phyloP scores from a whole-genome alignment of 2,797 vertebrate genomes.

The Molossus molossus region DNA sequence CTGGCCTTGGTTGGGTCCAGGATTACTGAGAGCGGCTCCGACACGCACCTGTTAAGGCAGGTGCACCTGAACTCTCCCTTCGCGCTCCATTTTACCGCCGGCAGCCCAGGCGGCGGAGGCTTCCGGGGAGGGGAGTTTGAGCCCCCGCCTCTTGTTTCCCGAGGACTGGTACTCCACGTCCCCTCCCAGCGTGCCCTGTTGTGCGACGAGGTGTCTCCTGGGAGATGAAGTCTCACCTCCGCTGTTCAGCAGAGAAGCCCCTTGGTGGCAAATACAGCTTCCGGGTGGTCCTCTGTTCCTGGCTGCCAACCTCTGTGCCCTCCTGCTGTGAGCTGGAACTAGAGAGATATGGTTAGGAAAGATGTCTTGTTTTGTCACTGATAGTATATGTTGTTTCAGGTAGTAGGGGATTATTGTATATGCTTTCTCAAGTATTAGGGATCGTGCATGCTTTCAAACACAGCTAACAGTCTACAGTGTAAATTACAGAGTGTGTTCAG shows the following conservation, averaged over 20 bases:
- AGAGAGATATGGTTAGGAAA: background rate
- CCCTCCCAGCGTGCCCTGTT: background rate
- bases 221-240: constrained; percentile 63
- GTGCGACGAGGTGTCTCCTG: background rate
- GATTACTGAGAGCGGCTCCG: rapidly evolving
- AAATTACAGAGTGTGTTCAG: background rate
- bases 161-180: background rate
- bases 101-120: background rate
- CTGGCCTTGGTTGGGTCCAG: background rate
- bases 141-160: background rate
- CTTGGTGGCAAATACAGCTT: background rate
- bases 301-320: background rate
- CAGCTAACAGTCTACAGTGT: background rate
- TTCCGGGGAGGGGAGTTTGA: constrained; percentile 72
- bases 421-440: background rate
- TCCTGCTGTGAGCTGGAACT: background rate
- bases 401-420: background rate
- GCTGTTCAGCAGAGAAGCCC: rapidly evolving
- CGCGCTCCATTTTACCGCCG: rapidly evolving
- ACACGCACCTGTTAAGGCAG: background rate
- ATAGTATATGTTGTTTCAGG: background rate
- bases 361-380: background rate
- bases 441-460: background rate
- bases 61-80: too few species aligned
- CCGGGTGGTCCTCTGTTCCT: background rate